phyloP scores from a whole-genome alignment of 2,113 vertebrate species.

The Herpailurus yagouaroundi region DNA sequence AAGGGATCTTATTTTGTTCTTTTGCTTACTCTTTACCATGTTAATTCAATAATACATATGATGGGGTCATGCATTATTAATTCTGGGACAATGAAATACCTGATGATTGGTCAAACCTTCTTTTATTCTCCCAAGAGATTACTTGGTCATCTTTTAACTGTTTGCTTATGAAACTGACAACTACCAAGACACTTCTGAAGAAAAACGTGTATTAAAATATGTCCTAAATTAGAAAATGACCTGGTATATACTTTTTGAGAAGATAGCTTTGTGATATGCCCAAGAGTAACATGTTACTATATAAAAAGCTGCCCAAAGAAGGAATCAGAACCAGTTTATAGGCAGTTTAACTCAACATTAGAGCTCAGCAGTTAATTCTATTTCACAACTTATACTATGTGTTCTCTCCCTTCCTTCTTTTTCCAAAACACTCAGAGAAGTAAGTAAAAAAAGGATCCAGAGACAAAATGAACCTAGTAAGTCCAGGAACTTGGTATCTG shows the following conservation, averaged over 20 bases:
- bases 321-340: background rate
- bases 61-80: background rate
- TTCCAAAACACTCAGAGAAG: background rate
- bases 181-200: background rate
- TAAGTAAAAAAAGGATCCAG: background rate
- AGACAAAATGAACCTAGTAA: conserved; percentile 15
- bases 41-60: conserved; percentile 17
- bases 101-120: background rate
- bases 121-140: conserved; percentile 9
- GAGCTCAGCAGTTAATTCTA: background rate
- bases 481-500: conserved; percentile 6
- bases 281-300: background rate
- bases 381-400: background rate
- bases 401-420: background rate
- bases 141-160: background rate
- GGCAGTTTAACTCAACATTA: background rate
- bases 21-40: conserved; percentile 16
- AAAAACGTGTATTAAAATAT: conserved; percentile 27
- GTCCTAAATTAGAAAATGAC: background rate
- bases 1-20: background rate
- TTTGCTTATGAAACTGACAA: conserved; percentile 18
- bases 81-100: conserved; percentile 3
- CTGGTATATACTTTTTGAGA: background rate
- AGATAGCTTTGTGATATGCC: background rate
- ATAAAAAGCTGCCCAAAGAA: background rate